Percentiles rank a stretch among this genome's conserved stretches.
These are phyloP conservation scores for Dendrolimus pini DNA, from an alignment of 2,888 invertebrate species.

Conservation along the genomic window DNA sequence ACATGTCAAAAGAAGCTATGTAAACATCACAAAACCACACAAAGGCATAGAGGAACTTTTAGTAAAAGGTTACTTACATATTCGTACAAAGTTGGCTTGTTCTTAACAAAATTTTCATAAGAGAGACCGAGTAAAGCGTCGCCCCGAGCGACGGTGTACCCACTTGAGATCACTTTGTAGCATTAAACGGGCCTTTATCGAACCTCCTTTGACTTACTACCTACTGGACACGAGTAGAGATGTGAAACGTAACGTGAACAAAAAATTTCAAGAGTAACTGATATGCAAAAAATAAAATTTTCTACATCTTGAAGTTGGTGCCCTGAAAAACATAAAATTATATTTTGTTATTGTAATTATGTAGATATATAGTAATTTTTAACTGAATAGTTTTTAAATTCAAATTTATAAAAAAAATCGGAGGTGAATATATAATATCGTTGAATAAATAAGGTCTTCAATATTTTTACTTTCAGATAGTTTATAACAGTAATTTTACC, in stretches of 20 bases:
- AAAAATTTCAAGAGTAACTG: too few relatives aligned
- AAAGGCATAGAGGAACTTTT: background rate
- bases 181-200: slow-evolving; percentile 59
- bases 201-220: slow-evolving; percentile 25
- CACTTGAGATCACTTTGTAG: slow-evolving; percentile 61
- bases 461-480: too few relatives aligned
- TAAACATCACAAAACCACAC: too few relatives aligned
- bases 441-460: too few relatives aligned
- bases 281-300: too few relatives aligned
- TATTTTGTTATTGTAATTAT: too few relatives aligned
- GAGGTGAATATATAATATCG: background rate
- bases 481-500: too few relatives aligned
- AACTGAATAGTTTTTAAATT: background rate
- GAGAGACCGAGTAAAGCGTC: slow-evolving; percentile 46
- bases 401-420: background rate
- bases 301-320: too few relatives aligned
- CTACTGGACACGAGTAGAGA: slow-evolving; percentile 30
- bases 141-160: slow-evolving; percentile 53
- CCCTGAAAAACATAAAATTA: too few relatives aligned
- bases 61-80: background rate
- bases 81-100: slow-evolving; percentile 14
- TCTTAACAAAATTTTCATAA: slow-evolving; percentile 57
- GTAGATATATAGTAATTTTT: background rate
- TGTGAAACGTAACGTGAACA: slow-evolving; percentile 25
- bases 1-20: too few relatives aligned